Base-by-base conservation (phyloP, 2,113 vertebrate species). In the Lutjanus erythropterus region DNA sequence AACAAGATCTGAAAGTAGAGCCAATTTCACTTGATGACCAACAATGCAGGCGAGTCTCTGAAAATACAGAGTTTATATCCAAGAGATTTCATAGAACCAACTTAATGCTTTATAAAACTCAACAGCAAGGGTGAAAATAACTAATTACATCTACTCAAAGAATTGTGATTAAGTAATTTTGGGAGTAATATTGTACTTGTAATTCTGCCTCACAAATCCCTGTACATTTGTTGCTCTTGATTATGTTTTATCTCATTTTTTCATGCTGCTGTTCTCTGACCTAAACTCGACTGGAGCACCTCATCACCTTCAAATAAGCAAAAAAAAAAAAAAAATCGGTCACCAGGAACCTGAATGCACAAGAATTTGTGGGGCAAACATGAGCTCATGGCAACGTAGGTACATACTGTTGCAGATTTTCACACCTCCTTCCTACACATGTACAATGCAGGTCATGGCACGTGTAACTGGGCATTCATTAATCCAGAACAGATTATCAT, bases 401-500 rank as follows among this genome's bases (percentile, higher is more conserved):
- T 3, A 8, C 58, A 74, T 29, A 35, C 6, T 15, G 39, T 0
- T 6, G 16, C 37, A 49, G 29, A 41, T 49, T 69, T 42, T 29
- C 21, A 50, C 67, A 71, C 21, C 49, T n/a, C 33, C 33, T 9
- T 21, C 47, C 23, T 23, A 56, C 15, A 70, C 23, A 23, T 9
- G 29, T 52, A 55, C 65, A 44, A 50, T 33, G 14, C 29, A 55
- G 61, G 49, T 69, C 46, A 52, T 18, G 35, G 35, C 61, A 53
- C 18, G 35, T 21, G 62, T 47, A 25, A 70, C 44, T 1, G 5
- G 65, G 39, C 33, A 2, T 19, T 33, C 19, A 52, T 53, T 41
- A 60, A 37, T 66, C 46, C 37, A 39, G 68, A 33, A 49, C 41
- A 55, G 60, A 62, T 76, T 58, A 74, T 67, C 65, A 82, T 29